These are phyloP conservation scores for Caiman crocodilus DNA, from an alignment of 2,797 vertebrate species.

Conservation along the genomic window DNA sequence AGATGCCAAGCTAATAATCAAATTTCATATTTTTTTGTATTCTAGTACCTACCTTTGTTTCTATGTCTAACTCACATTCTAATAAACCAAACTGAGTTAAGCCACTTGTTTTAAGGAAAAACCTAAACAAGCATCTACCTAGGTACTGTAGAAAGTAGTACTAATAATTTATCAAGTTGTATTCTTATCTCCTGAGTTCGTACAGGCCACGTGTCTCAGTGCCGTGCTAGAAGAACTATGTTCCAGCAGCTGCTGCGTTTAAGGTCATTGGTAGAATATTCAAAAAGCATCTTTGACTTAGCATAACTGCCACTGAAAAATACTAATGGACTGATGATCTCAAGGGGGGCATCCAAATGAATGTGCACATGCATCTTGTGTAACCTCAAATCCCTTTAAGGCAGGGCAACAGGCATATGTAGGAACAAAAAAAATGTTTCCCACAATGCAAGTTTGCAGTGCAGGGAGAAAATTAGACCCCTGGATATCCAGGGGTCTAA, in stretches of 20 bases:
- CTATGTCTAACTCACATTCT: not conserved
- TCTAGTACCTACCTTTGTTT: too few species aligned
- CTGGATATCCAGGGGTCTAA: too few species aligned
- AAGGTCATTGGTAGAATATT: not conserved
- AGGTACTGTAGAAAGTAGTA: not conserved
- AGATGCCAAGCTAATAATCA: too few species aligned
- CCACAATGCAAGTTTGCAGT: too few species aligned
- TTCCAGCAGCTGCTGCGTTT: not conserved
- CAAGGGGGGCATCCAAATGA: too few species aligned
- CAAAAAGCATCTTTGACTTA: not conserved
- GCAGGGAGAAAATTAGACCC: too few species aligned
- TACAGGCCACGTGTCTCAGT: accelerated
- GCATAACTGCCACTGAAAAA: not conserved
- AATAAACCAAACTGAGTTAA: not conserved
- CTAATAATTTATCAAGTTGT: not conserved
- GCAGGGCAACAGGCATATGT: too few species aligned
- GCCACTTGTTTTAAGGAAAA: not conserved
- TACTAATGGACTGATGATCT: not conserved
- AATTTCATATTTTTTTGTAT: too few species aligned
- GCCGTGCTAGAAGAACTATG: not conserved
- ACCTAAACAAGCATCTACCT: not conserved
- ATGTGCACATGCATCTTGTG: too few species aligned
- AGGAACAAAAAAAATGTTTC: too few species aligned
- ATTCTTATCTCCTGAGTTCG: not conserved
- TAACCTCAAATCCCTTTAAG: too few species aligned